Percentiles rank a stretch among this genome's conserved stretches.
phyloP scores from a whole-genome alignment of 2,888 invertebrate genomes.

The Drosophila imparisetae region DNA sequence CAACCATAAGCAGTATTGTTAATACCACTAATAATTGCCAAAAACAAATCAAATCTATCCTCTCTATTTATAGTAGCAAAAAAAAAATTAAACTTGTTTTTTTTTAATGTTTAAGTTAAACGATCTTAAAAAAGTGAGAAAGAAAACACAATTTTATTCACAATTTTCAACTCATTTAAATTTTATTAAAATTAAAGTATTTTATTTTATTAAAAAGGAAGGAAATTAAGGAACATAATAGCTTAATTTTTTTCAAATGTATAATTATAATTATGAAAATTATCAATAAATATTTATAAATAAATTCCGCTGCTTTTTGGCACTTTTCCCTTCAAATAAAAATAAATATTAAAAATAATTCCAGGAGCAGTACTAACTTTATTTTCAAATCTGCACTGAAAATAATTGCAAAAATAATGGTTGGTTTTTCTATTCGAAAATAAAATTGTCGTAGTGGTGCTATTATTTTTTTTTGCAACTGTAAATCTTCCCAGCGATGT shows the following conservation, averaged over 20 bases:
- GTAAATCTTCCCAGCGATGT: neutral
- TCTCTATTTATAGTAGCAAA: neutral
- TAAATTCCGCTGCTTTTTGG: neutral
- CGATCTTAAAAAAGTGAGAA: neutral
- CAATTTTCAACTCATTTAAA: neutral
- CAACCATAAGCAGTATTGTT: neutral
- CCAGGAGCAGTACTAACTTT: neutral
- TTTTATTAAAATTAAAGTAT: neutral
- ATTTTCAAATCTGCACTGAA: too few species aligned
- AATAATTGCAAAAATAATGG: neutral
- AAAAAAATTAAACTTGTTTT: too few species aligned
- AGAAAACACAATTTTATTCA: neutral
- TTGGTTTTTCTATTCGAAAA: neutral
- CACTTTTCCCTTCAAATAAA: neutral
- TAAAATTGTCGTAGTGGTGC: fast-evolving
- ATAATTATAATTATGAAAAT: neutral
- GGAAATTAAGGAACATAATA: neutral
- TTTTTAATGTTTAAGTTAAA: too few species aligned
- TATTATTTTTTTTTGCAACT: neutral
- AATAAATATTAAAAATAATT: neutral
- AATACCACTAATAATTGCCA: neutral
- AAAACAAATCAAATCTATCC: neutral
- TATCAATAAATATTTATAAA: neutral
- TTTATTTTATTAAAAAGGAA: neutral
- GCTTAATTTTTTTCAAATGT: neutral